Evolutionary conservation across 1,140 invertebrate species (phyloP), one percentile per base, ranked within the genome.

Genomic region (Mercenaria mercenaria): DNA sequence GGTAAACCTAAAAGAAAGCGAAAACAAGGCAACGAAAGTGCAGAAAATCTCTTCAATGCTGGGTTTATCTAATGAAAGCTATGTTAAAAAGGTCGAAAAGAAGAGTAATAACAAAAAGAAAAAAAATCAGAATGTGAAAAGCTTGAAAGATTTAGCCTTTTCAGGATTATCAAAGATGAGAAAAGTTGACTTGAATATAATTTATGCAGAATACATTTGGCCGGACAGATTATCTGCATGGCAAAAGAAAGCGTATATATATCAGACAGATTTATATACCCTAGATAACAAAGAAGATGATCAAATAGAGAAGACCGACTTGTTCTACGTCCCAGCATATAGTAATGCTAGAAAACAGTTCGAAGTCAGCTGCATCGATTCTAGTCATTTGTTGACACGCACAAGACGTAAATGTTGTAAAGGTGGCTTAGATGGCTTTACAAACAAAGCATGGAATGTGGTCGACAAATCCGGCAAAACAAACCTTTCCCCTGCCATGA

Each of bases 331-430:
- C 20, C 59, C 26, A 23, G 52, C 6, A 50, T 50, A 50, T 34
- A 64, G 59, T 39, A n/a, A 39, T 0, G 29, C 23, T n/a, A 34
- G 86, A 61, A 80, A 80, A 29, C 86, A 91, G 39, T 82, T 69
- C 15, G 87, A 91, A 86, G 90, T 89, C 23, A 59, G 37, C 26
- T 91, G 80, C 37, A 81, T 91, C 50, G 90, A 91, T 77, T 37
- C 85, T 34, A 56, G 86, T 18, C 80, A 88, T 89, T 43, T 91
- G 3, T 32, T 91, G 23, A 91, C 87, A 0, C 37, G 77, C 29
- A 69, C 50, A 10, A 50, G 59, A 69, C 43, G 32, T 64, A 89
- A 89, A 50, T 37, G 47, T 59, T 91, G 86, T 56, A 91, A 89
- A 80, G 90, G 87, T 41, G 90, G 90, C 39, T 50, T 91, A 72